Base-by-base conservation (phyloP, 2,113 vertebrate genomes). In the Nansenia antarctica region DNA sequence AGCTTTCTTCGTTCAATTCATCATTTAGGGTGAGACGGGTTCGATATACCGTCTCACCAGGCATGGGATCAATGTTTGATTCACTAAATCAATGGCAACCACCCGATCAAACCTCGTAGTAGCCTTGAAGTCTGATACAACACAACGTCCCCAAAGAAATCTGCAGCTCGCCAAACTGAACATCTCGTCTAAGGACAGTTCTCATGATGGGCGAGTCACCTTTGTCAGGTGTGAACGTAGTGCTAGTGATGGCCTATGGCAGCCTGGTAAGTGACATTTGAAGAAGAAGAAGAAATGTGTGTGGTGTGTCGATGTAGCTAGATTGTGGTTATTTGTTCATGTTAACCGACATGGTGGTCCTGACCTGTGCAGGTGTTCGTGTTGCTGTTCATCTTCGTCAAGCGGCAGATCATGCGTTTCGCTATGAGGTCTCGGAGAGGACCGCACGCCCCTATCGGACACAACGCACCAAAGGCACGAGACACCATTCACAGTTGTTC, bases 401-500 rank as follows among this genome's bases (percentile, higher is more conserved):
- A 99, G 79, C 94, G 98, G 5, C 98, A 99, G 86, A 99, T 99
- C 70, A 97, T 99, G 97, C 93, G 97, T 47, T 99, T 99, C 5
- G 96, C 98, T 24, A 96, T 98, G 95, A 97, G 97, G 80, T 99
- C 97, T 57, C 94, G 96, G 45, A 90, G 96, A 0, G 98, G 97
- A 27, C 96, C 98, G 0, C 98, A 99, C 0, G 96, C 94, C 5
- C 96, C 98, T 0, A 94, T 99, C 2, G 98, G 97, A 24, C 98
- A 99, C 78, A 98, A 98, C 1, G 97, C 98, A 0, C 95, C 98
- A 1, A 99, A 97, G 95, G 98, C 97, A 79, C n/a, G n/a, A n/a
- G n/a, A n/a, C n/a, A n/a, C n/a, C n/a, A n/a, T n/a, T n/a, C n/a
- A n/a, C n/a, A n/a, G n/a, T n/a, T n/a, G n/a, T n/a, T n/a, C n/a